Base-by-base conservation (phyloP, 1,140 invertebrate genomes). In the Cotesia typhae region DNA sequence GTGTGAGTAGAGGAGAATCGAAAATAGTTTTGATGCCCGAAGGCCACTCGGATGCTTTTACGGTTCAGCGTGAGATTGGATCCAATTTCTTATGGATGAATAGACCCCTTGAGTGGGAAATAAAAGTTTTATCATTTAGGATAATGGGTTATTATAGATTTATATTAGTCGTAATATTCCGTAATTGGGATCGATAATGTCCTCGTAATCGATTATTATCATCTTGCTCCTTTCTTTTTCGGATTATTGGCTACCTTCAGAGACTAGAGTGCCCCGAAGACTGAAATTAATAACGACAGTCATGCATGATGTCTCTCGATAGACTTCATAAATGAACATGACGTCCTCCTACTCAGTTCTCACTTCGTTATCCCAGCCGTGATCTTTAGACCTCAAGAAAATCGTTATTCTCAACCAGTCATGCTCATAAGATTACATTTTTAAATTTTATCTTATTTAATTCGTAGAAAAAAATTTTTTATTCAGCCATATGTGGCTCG, bases 241-340 rank as follows among this genome's bases (percentile, higher is more conserved):
- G 20, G 66, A 68, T 57, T 57, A 47, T 68, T 83, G 78, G 82
- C 76, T 82, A 83, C 82, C 83, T 84, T 82, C 84, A 80, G 81
- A 83, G 82, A 83, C 81, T 85, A 87, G 86, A 80, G 84, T 82
- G 2, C 78, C 74, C 83, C 84, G 85, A 85, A 83, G 85, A 86
- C 82, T 84, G 80, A 79, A 80, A 84, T 84, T 85, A 85, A 85
- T 84, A 84, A 80, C 5, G 41, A 79, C 76, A 85, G 80, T 86
- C 85, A 86, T 77, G 85, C 81, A 74, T 78, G 77, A 74, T 80
- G 80, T 76, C 59, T 60, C 57, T 66, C 64, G 14, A 17, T 28
- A 66, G 17, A 79, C 78, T 63, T 75, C 73, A 79, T 79, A 78
- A 47, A 73, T 76, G 77, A 76, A 84, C 82, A 85, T 83, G 83